These are phyloP conservation scores for Eulemur macaco DNA, from an alignment of 2,113 vertebrate genomes.

Conservation along the genomic window DNA sequence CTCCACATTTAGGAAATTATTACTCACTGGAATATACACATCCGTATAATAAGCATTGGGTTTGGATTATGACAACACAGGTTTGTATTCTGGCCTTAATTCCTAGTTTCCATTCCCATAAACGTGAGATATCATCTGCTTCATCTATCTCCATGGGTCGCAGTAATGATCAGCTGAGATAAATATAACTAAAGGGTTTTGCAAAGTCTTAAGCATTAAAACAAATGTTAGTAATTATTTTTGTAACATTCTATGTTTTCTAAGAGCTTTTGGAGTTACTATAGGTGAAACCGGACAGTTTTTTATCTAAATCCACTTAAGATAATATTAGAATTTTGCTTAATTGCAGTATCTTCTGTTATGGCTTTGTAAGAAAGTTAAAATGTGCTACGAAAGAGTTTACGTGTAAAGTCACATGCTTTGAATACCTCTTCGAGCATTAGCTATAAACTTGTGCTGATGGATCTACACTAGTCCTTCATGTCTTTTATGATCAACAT, in stretches of 20 bases:
- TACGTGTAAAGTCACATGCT: background rate
- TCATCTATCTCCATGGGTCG: background rate
- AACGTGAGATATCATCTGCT: background rate
- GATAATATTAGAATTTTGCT: background rate
- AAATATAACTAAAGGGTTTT: background rate
- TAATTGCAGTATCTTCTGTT: background rate
- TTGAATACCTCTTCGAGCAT: background rate
- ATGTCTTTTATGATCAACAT: background rate
- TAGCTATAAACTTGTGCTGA: background rate
- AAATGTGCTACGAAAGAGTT: background rate
- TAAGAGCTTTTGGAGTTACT: background rate
- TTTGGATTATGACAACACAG: background rate
- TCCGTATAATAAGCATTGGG: background rate
- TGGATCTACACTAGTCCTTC: background rate
- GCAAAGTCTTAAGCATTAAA: background rate
- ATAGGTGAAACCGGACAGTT: background rate
- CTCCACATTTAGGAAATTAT: background rate
- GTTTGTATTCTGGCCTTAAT: background rate
- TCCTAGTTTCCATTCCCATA: background rate
- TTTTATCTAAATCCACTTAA: background rate
- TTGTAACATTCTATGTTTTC: background rate
- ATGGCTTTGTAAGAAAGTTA: background rate
- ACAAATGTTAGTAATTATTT: background rate
- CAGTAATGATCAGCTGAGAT: background rate
- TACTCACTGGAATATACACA: background rate